These are phyloP conservation scores for Acanthurus leucopareius DNA, from an alignment of 2,797 vertebrate species.

Conservation along the genomic window DNA sequence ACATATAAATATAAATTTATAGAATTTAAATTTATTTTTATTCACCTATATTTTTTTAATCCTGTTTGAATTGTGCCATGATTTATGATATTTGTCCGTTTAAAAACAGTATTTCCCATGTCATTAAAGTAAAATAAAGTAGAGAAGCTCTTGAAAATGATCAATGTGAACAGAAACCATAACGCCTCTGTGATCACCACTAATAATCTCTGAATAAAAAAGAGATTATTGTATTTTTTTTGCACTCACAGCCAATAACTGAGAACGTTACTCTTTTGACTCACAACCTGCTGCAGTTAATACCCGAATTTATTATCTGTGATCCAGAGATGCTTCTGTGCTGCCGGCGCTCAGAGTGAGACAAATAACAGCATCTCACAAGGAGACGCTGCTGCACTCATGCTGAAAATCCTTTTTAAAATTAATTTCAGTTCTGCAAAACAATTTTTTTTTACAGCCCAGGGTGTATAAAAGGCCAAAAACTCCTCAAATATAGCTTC, in stretches of 20 bases:
- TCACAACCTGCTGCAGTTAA: slow-evolving; percentile 33
- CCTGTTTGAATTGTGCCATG: too few species aligned
- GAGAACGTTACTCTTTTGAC: background rate
- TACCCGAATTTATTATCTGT: slow-evolving; percentile 56
- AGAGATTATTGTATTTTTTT: slow-evolving; percentile 8
- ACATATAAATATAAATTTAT: too few species aligned
- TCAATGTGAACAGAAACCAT: background rate
- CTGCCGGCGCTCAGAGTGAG: slow-evolving; percentile 23
- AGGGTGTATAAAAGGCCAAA: background rate
- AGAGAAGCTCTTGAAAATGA: background rate
- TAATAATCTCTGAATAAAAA: slow-evolving; percentile 4
- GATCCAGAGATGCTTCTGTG: slow-evolving; percentile 29
- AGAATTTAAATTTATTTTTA: too few species aligned
- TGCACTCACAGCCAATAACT: background rate
- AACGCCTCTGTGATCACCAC: background rate
- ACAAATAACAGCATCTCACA: slow-evolving; percentile 43
- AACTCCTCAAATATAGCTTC: background rate
- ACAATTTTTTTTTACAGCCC: slow-evolving; percentile 7
- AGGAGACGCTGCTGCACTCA: slow-evolving; percentile 30
- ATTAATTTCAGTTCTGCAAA: slow-evolving; percentile 16
- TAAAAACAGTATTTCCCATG: too few species aligned
- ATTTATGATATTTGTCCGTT: too few species aligned
- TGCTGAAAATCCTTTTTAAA: slow-evolving; percentile 32
- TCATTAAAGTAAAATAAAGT: too few species aligned
- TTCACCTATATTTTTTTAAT: too few species aligned